Evolutionary conservation across 2,888 invertebrate genomes (phyloP).

Genomic region (Lasiommata megera): DNA sequence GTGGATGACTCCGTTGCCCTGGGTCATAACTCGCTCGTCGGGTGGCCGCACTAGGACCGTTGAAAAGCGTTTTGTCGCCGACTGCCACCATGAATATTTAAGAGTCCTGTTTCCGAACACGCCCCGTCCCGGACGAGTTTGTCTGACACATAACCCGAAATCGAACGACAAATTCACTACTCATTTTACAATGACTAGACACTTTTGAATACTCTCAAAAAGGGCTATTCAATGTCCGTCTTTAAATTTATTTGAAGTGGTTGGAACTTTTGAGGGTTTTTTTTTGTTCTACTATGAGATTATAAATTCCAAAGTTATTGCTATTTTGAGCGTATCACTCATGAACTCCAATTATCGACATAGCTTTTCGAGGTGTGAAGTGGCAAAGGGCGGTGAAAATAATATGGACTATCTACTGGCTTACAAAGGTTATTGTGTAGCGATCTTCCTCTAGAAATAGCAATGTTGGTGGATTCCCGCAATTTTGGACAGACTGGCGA

Average conservation of each 20-base stretch:
- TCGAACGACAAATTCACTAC: slow-evolving; percentile 37
- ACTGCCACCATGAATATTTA: slow-evolving; percentile 70
- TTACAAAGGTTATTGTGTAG: too few species aligned
- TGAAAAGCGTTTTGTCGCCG: slow-evolving; percentile 67
- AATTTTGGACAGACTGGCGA: too few species aligned
- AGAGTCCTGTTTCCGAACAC: slow-evolving; percentile 50
- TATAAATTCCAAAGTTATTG: too few species aligned
- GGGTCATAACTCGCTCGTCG: slow-evolving; percentile 64
- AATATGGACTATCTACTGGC: too few species aligned
- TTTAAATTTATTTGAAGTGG: background rate
- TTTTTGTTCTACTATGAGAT: too few species aligned
- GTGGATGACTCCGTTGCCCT: slow-evolving; percentile 40
- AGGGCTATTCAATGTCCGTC: background rate
- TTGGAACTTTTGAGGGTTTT: background rate
- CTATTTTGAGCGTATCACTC: too few species aligned
- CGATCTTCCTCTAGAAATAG: too few species aligned
- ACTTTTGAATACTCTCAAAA: slow-evolving; percentile 17
- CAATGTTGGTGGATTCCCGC: too few species aligned
- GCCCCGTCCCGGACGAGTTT: slow-evolving; percentile 44
- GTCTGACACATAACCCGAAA: slow-evolving; percentile 38
- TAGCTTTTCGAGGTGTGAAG: too few species aligned
- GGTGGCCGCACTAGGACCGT: slow-evolving; percentile 57
- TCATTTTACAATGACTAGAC: slow-evolving; percentile 35
- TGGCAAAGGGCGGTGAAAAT: too few species aligned
- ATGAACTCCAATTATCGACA: too few species aligned